These are phyloP conservation scores for Choristoneura rosaceana DNA, from an alignment of 2,888 invertebrate genomes.

Conservation along the genomic window DNA sequence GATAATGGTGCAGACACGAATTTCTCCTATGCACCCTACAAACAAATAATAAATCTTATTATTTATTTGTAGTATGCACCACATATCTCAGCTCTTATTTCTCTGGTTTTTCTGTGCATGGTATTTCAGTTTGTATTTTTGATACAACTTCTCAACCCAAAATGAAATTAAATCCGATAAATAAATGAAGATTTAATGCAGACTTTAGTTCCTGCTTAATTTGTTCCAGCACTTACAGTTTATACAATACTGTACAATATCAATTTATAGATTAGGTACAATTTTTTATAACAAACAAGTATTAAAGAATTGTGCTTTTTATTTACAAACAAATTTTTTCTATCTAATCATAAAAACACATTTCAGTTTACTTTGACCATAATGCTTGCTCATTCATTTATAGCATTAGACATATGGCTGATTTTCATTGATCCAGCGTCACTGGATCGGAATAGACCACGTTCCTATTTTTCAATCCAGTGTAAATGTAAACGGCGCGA, in stretches of 20 bases:
- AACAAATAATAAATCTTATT: no score
- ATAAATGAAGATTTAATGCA: conserved; percentile 3
- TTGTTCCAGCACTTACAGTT: not conserved
- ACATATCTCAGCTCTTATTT: no score
- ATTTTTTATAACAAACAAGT: conserved; percentile 7
- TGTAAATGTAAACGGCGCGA: no score
- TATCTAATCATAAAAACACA: conserved; percentile 9
- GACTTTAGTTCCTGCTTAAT: not conserved
- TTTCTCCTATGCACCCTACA: no score
- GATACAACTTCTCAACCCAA: not conserved
- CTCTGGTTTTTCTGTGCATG: no score
- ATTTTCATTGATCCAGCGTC: no score
- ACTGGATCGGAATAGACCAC: no score
- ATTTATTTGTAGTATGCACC: no score
- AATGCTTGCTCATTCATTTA: not conserved
- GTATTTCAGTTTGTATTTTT: no score
- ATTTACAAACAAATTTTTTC: conserved; percentile 23
- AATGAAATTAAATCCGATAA: not conserved
- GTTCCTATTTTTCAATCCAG: no score
- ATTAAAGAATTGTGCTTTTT: conserved; percentile 32
- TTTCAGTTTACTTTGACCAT: not conserved
- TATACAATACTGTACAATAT: conserved; percentile 6
- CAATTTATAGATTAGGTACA: conserved; percentile 11
- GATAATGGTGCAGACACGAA: no score
- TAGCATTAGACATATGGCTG: no score